Evolutionary conservation across 2,113 vertebrate genomes (phyloP), one percentile per base, ranked within the genome.

Genomic region (Mustela lutreola): DNA sequence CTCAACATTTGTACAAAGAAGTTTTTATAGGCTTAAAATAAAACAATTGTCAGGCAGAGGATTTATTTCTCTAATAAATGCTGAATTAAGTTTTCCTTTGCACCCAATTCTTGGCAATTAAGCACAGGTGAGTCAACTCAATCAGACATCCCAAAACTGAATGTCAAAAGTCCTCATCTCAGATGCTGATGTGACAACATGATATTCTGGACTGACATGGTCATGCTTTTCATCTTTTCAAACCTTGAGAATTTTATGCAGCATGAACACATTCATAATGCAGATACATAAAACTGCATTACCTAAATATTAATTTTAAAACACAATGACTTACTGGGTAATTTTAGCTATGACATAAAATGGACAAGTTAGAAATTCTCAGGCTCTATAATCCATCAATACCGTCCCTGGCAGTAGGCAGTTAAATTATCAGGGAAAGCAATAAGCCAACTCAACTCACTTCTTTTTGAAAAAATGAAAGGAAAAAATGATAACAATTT

Each of bases 241-340:
- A n/a, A 36, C 6, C 58, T 90, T 8, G 60, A 39, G 28, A 48
- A 67, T 76, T 76, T 67, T 50, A 60, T 33, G 79, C n/a, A 58
- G 65, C 24, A 87, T 53, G 62, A 56, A 71, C 26, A 71, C 4
- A 22, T 56, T 73, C 58, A 39, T 33, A 71, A 65, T 79, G 73
- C 31, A 83, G 36, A 45, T 26, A 95, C 24, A 78, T 42, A 94
- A 63, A 94, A 56, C 42, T 31, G 31, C 2, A 83, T n/a, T 62
- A n/a, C 19, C 9, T 78, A 92, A 56, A 82, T 89, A 90, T 48
- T 86, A 86, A 62, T 31, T 89, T 92, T 92, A 58, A 93, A 22
- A 60, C 86, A 85, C 79, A 89, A 78, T 45, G 42, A 33, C 45
- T 91, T 22, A 39, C 6, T 53, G 26, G 26, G 36, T 87, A 62